phyloP scores from a whole-genome alignment of 2,797 vertebrate species.

The Sebastes jordani region DNA sequence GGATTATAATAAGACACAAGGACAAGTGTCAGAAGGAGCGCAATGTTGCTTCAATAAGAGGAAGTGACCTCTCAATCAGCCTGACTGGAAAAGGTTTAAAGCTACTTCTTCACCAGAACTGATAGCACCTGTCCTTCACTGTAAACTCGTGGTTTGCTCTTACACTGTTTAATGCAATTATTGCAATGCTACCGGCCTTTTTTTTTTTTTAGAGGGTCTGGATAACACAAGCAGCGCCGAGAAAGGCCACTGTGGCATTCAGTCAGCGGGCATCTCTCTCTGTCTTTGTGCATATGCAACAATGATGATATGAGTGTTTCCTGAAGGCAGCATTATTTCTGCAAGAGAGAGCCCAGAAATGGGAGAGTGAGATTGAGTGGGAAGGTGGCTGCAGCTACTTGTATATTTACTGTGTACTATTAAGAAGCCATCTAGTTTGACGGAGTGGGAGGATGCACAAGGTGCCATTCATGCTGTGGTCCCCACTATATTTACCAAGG shows the following conservation, averaged over 20 bases:
- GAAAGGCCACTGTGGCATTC: constrained; percentile 30
- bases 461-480: constrained; percentile 71
- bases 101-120: neutral
- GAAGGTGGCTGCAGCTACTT: constrained; percentile 53
- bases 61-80: constrained; percentile 9
- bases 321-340: constrained; percentile 61
- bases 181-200: neutral
- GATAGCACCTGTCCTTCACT: neutral
- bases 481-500: constrained; percentile 65
- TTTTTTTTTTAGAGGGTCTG: constrained; percentile 24
- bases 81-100: constrained; percentile 18
- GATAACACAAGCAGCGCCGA: constrained; percentile 7
- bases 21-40: constrained; percentile 9
- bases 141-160: neutral
- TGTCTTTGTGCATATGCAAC: constrained; percentile 39
- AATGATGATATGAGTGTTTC: constrained; percentile 49
- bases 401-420: constrained; percentile 58
- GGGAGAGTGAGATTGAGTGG: constrained; percentile 30
- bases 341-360: constrained; percentile 37
- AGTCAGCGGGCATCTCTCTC: constrained; percentile 2
- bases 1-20: constrained; percentile 6
- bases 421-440: constrained; percentile 63
- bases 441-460: constrained; percentile 66
- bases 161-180: constrained; percentile 8
- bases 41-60: neutral